Evolutionary conservation across 2,797 vertebrate species (phyloP).

Genomic region (Gorsachius magnificus): DNA sequence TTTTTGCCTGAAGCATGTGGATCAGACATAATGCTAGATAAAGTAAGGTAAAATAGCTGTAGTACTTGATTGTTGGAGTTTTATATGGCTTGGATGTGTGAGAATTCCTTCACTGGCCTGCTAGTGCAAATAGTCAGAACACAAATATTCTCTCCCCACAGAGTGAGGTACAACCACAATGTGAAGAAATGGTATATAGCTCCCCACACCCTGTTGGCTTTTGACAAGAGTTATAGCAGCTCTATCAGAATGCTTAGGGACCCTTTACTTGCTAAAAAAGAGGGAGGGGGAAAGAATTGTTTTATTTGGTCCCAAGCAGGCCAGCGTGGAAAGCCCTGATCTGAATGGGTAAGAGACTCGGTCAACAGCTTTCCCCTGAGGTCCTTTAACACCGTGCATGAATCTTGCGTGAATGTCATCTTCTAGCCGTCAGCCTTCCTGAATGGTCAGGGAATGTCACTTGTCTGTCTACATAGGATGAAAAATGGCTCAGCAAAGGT

Average conservation of each 20-base stretch:
- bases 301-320: neutral
- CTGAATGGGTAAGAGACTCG: neutral
- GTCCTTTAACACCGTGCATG: neutral
- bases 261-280: neutral
- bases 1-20: conserved; percentile 25
- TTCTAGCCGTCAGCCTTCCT: neutral
- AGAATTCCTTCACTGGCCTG: neutral
- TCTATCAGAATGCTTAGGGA: neutral
- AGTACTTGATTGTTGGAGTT: neutral
- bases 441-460: neutral
- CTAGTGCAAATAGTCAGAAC: neutral
- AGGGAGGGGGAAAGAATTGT: neutral
- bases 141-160: neutral
- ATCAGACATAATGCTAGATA: conserved; percentile 1
- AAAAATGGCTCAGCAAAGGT: neutral
- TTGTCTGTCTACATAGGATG: neutral
- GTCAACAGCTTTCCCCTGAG: neutral
- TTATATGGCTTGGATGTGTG: neutral
- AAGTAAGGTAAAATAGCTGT: conserved; percentile 12
- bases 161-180: neutral
- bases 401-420: neutral
- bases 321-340: neutral
- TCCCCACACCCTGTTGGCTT: neutral
- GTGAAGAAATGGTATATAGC: neutral
- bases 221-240: neutral